These are phyloP conservation scores for Morone chrysops DNA, from an alignment of 2,113 vertebrate species.

Conservation along the genomic window DNA sequence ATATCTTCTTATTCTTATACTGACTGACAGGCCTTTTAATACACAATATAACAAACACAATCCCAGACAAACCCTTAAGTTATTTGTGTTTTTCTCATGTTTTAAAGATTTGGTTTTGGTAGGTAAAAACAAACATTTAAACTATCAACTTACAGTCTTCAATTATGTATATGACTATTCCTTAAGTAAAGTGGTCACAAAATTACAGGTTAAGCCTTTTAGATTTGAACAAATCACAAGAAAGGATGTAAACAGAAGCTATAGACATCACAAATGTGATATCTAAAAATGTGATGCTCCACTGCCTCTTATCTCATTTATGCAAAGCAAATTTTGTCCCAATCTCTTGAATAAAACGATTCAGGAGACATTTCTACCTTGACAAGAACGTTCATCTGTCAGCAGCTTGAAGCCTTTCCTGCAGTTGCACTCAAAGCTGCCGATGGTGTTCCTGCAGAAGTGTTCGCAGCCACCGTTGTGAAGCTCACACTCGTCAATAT, in stretches of 20 bases:
- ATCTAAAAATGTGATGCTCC: background rate
- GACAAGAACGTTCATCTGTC: slow-evolving; percentile 96
- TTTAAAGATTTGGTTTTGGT: background rate
- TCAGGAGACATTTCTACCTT: slow-evolving; percentile 87
- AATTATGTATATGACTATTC: background rate
- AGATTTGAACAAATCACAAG: background rate
- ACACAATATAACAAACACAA: background rate
- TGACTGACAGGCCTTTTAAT: background rate
- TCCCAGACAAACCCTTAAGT: background rate
- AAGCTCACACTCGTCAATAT: slow-evolving; percentile 95
- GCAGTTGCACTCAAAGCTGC: slow-evolving; percentile 99
- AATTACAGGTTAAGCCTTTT: background rate
- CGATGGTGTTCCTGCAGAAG: slow-evolving; percentile 97
- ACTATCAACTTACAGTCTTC: background rate
- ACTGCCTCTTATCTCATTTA: background rate
- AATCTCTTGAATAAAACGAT: background rate
- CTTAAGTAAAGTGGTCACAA: background rate
- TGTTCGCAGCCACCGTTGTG: slow-evolving; percentile 95
- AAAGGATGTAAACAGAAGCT: background rate
- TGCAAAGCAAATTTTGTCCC: background rate
- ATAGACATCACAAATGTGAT: background rate
- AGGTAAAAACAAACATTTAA: no score
- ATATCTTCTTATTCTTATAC: background rate
- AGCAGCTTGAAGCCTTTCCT: slow-evolving; percentile 97
- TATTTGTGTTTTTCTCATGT: background rate